Percentiles rank a stretch among this genome's conserved stretches.
Conservation (phyloP, 2,113 vertebrate species). For the Fregetta grallaria region DNA sequence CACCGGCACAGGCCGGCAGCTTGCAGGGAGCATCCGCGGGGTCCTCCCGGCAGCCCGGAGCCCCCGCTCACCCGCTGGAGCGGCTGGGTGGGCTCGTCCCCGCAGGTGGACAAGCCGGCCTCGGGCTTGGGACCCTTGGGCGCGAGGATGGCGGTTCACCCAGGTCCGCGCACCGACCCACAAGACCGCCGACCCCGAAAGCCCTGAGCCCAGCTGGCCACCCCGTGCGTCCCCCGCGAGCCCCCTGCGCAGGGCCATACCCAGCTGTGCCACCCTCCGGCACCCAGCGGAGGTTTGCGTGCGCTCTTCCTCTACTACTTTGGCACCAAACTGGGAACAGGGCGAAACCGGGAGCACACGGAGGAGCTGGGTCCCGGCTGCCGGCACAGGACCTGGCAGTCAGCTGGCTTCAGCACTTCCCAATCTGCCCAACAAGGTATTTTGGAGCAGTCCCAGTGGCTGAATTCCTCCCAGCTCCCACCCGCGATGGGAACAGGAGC, state of each 20-base stretch:
- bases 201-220: fast-evolving
- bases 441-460: not conserved
- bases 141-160: fast-evolving
- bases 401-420: not conserved
- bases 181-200: fast-evolving
- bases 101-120: fast-evolving
- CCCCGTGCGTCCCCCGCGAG: fast-evolving
- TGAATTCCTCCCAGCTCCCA: fast-evolving
- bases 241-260: fast-evolving
- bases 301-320: fast-evolving
- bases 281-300: fast-evolving
- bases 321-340: not conserved
- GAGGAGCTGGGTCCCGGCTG: too few species aligned
- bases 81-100: not conserved
- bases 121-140: too few species aligned
- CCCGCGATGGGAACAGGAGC: not conserved
- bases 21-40: not conserved
- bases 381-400: not conserved
- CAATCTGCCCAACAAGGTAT: not conserved
- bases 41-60: not conserved
- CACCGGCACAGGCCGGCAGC: not conserved
- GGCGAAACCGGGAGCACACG: not conserved
- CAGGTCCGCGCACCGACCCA: fast-evolving
- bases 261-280: fast-evolving
- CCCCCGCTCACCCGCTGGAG: not conserved